Conservation (phyloP, 1,140 invertebrate species). For the Archegozetes longisetosus region DNA sequence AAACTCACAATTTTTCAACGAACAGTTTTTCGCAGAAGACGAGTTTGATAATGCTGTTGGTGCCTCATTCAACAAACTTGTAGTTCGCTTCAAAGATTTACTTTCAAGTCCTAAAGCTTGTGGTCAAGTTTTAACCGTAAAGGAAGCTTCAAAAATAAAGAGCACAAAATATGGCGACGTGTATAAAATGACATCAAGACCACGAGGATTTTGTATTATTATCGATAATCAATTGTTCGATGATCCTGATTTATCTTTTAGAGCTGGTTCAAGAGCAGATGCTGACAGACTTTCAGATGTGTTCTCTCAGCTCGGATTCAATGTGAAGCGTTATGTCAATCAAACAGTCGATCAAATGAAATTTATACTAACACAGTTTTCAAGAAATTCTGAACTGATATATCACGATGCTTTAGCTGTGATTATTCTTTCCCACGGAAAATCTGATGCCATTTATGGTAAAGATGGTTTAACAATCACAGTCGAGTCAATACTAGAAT, state of each 20-base stretch:
- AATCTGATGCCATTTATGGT: background rate
- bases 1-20: no score
- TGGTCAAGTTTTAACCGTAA: background rate
- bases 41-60: background rate
- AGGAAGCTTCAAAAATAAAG: background rate
- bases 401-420: background rate
- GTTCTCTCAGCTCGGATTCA: background rate
- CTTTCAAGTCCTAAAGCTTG: background rate
- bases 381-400: background rate
- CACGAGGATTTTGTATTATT: background rate
- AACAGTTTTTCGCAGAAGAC: background rate
- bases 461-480: background rate
- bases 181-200: background rate
- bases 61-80: background rate
- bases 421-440: slow-evolving; percentile 1
- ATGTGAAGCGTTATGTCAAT: background rate
- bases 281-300: background rate
- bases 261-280: background rate
- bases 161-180: background rate
- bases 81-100: background rate
- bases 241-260: background rate
- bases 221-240: background rate
- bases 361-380: background rate
- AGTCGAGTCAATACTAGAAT: background rate
- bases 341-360: background rate